Percentiles rank a stretch among this genome's conserved stretches.
Evolutionary conservation across 2,888 invertebrate genomes (phyloP).

Genomic region (Lissocephala sabroskyi): DNA sequence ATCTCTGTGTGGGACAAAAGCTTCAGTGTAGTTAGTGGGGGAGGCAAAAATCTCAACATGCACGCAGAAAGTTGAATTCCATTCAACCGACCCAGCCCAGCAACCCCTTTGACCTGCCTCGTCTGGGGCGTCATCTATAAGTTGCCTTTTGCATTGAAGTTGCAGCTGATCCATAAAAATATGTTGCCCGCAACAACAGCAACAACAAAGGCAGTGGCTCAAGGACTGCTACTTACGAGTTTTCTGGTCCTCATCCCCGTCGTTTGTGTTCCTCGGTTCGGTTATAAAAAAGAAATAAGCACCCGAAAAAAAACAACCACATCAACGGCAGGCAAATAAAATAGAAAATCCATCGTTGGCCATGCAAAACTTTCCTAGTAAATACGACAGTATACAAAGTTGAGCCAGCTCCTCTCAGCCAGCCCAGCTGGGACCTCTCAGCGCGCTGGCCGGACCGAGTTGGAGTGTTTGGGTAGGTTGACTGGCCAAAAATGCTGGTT

Average conservation of each 20-base stretch:
- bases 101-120: too few relatives aligned
- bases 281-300: conserved; percentile 24
- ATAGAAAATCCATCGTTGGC: too few relatives aligned
- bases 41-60: conserved; percentile 25
- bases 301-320: conserved; percentile 4
- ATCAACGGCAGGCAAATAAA: too few relatives aligned
- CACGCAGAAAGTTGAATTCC: conserved; percentile 1
- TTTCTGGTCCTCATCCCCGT: conserved; percentile 21
- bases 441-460: too few relatives aligned
- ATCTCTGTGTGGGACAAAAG: conserved; percentile 34
- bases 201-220: conserved; percentile 22
- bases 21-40: conserved; percentile 36
- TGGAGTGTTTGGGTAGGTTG: too few relatives aligned
- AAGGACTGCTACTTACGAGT: conserved; percentile 38
- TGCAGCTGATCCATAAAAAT: conserved; percentile 65
- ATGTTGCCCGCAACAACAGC: conserved; percentile 40
- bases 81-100: background rate
- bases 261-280: conserved; percentile 9
- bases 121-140: too few relatives aligned
- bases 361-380: too few relatives aligned
- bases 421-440: too few relatives aligned
- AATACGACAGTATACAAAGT: too few relatives aligned
- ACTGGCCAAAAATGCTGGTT: too few relatives aligned
- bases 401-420: too few relatives aligned
- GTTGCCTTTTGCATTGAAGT: conserved; percentile 48